Conservation (phyloP, 1,140 invertebrate genomes). For the Acromyrmex heyeri region DNA sequence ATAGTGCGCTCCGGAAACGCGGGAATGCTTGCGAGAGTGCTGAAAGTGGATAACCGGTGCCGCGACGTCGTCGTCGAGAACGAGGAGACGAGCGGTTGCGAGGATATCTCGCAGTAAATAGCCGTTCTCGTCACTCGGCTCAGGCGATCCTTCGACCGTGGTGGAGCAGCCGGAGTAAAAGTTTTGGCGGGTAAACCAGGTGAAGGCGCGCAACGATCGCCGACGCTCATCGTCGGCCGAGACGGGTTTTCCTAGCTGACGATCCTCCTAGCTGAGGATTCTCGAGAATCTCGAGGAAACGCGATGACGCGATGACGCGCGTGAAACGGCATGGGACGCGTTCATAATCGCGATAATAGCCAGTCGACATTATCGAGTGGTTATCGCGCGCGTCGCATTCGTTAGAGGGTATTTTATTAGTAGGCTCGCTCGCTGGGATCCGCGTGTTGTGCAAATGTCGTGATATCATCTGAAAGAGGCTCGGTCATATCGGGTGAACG, state of each 20-base stretch:
- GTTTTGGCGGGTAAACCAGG: slow-evolving; percentile 81
- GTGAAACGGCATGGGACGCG: background rate
- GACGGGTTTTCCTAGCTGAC: background rate
- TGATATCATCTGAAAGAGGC: background rate
- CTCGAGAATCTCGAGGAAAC: background rate
- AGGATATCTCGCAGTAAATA: slow-evolving; percentile 46
- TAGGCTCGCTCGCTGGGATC: too few species aligned
- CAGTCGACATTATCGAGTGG: background rate
- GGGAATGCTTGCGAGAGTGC: slow-evolving; percentile 41
- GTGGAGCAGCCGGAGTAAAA: slow-evolving; percentile 48
- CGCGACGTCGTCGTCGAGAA: background rate
- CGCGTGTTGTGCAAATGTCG: too few species aligned
- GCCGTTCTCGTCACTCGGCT: slow-evolving; percentile 41
- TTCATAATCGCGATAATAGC: background rate
- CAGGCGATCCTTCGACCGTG: slow-evolving; percentile 47
- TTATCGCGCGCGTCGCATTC: background rate
- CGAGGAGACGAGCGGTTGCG: slow-evolving; percentile 22
- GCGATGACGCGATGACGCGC: background rate
- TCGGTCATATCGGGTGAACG: slow-evolving; percentile 56
- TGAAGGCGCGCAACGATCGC: background rate
- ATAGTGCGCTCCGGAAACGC: slow-evolving; percentile 35
- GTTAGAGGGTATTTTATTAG: background rate
- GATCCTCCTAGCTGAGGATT: background rate
- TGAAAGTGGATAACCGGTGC: slow-evolving; percentile 30
- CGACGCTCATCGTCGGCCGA: background rate